phyloP scores from a whole-genome alignment of 2,797 vertebrate species.

The Enteromius mattozi region DNA sequence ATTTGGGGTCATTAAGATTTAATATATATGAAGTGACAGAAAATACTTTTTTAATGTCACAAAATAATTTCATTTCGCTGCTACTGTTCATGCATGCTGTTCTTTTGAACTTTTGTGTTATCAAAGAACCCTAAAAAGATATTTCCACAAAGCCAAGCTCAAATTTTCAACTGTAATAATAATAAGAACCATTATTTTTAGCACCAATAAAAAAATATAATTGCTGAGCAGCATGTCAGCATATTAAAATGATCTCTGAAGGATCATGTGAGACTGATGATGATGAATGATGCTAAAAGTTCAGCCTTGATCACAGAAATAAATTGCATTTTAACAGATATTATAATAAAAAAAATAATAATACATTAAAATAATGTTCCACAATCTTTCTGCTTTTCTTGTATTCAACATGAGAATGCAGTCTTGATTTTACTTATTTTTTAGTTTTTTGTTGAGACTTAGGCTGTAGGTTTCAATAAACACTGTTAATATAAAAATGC shows the following conservation, averaged over 20 bases:
- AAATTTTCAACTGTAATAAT: neutral
- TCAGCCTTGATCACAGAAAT: neutral
- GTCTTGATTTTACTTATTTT: neutral
- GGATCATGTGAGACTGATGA: neutral
- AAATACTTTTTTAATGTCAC: neutral
- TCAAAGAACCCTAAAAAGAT: neutral
- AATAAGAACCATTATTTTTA: neutral
- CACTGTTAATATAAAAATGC: neutral
- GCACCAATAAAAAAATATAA: neutral
- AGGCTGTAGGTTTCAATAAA: neutral
- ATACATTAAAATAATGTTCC: neutral
- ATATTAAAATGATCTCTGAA: neutral
- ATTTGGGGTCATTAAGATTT: neutral
- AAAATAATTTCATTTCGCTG: neutral
- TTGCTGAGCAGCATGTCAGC: neutral
- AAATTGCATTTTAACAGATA: neutral
- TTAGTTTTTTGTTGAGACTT: neutral
- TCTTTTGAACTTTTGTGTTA: neutral
- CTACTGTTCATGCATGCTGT: neutral
- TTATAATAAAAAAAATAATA: neutral
- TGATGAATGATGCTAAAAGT: neutral
- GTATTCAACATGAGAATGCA: neutral
- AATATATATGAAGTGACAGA: neutral
- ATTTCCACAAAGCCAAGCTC: neutral
- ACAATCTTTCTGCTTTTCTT: neutral